Base-by-base conservation (phyloP, 2,888 invertebrate genomes). In the Amblyjoppa proteus region DNA sequence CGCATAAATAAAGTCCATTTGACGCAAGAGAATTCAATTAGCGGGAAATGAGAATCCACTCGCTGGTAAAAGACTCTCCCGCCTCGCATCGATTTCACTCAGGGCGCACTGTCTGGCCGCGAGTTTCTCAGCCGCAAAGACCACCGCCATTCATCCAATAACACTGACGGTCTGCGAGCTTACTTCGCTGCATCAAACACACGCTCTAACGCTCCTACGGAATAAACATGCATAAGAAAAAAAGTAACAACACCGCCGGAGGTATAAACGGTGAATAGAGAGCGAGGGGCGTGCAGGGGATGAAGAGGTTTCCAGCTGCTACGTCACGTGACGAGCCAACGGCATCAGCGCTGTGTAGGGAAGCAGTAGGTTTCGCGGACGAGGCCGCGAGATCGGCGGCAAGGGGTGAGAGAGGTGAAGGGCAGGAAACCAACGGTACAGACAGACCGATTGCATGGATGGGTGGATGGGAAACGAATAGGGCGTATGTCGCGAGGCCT, bases 261-360 rank as follows among this genome's bases (percentile, higher is more conserved):
- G 56, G 56, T 70, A 53, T 38, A 58, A 68, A 13, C 51, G 45
- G 13, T 45, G 49, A 11, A 66, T 56, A 41, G 64, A 51, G 68
- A 41, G 53, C 38, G 25, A 49, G 34, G 20, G 34, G 61, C 41
- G 49, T 13, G 45, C 61, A 31, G 45, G 66, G 66, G 66, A 25
- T 38, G 58, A 45, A 68, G 84, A 77, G 78, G 45, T 45, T 74
- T 51, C 84, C 87, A 88, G 86, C 87, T 87, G 87, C 87, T 88
- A 83, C 87, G 87, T 88, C 87, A 88, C 83, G 87, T 85, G 87
- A 83, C 79, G 76, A 83, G 58, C 53, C 45, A 64, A 41, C 71
- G 58, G 61, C 79, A 66, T 64, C 51, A 41, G 20, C 45, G 53
- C 20, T 20, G 45, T n/a, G 28, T n/a, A 31, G 70, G 61, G 69